These are phyloP conservation scores for Ctenicera cuprea DNA, from an alignment of 2,888 invertebrate species.

Conservation along the genomic window DNA sequence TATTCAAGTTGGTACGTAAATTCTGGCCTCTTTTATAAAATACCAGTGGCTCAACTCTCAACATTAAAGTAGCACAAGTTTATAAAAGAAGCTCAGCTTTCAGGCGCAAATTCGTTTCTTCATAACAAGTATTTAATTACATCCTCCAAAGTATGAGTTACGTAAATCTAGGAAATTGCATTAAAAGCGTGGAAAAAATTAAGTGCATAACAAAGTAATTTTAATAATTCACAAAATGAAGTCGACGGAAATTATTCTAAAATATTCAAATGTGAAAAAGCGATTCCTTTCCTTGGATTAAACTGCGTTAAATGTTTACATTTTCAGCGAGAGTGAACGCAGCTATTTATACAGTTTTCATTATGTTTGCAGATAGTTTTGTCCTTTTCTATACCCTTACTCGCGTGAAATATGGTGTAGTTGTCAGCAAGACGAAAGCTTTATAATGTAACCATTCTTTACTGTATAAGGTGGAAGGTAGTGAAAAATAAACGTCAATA, in stretches of 20 bases:
- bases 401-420: conserved; percentile 39
- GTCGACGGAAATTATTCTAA: conserved; percentile 8
- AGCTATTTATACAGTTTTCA: conserved; percentile 25
- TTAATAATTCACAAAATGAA: background rate
- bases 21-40: too few relatives aligned
- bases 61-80: too few relatives aligned
- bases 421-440: conserved; percentile 45
- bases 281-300: conserved; percentile 11
- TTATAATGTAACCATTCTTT: conserved; percentile 46
- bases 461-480: conserved; percentile 44
- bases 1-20: too few relatives aligned
- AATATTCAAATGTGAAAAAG: conserved; percentile 13
- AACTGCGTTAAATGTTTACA: conserved; percentile 19
- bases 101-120: background rate
- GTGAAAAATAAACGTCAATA: conserved; percentile 45
- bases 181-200: background rate
- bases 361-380: conserved; percentile 30
- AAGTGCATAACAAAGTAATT: conserved; percentile 6
- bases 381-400: conserved; percentile 27
- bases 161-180: background rate
- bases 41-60: too few relatives aligned
- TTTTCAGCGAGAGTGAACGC: conserved; percentile 1
- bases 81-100: background rate
- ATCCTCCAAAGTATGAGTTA: background rate
- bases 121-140: background rate